Percentiles rank a stretch among this genome's conserved stretches.
These are phyloP conservation scores for Leptodactylus fuscus DNA, from an alignment of 2,113 vertebrate species.

Conservation along the genomic window DNA sequence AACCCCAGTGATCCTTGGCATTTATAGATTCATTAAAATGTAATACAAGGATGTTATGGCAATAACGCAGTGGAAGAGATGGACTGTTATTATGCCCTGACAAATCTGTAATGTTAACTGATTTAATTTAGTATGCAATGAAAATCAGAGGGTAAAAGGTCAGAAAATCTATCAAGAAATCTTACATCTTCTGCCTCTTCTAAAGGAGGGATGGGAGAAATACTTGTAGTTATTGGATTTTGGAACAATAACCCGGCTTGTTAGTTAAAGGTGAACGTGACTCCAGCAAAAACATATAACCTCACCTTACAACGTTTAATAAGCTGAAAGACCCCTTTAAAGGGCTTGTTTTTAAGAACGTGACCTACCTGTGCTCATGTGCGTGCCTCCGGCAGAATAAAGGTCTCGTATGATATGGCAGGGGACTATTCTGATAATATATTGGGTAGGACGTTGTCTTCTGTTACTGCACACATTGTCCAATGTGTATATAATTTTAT, in stretches of 20 bases:
- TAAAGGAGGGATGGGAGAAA: not conserved
- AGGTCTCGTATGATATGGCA: not conserved
- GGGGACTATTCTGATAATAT: not conserved
- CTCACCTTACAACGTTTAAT: not conserved
- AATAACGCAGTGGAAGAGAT: constrained; percentile 17
- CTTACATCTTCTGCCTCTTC: constrained; percentile 5
- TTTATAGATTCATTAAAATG: constrained; percentile 50
- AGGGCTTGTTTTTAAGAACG: not conserved
- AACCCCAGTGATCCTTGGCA: constrained; percentile 22
- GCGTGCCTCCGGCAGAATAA: not conserved
- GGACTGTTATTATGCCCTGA: constrained; percentile 33
- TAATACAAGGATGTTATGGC: constrained; percentile 37
- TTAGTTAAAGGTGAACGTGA: not conserved
- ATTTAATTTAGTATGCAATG: constrained; percentile 35
- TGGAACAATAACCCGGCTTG: constrained; percentile 21
- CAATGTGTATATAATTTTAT: too few species aligned
- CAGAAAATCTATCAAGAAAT: constrained; percentile 25
- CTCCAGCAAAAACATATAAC: not conserved
- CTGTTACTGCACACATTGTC: too few species aligned
- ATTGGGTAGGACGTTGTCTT: too few species aligned
- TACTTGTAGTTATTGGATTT: constrained; percentile 10
- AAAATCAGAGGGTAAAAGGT: constrained; percentile 17
- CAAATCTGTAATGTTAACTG: constrained; percentile 19
- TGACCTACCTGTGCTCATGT: not conserved
- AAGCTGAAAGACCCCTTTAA: not conserved